Evolutionary conservation across 2,113 vertebrate genomes (phyloP), one percentile per base, ranked within the genome.

Genomic region (Nannospalax galili): DNA sequence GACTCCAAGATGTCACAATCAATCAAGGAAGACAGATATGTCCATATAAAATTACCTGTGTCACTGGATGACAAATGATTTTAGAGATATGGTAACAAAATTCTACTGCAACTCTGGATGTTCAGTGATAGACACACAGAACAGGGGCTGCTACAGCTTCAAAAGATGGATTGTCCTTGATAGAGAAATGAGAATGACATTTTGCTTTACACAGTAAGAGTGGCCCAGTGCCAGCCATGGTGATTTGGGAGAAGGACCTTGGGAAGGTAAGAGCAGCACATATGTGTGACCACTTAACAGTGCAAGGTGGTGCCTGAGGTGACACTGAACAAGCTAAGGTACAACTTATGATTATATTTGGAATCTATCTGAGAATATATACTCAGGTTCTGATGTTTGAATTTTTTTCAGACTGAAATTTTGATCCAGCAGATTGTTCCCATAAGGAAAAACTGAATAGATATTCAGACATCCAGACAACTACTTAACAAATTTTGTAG

Each of bases 371-470:
- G 2, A 72, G 20, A 30, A 73, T 62, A 48, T 80, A 81, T 65
- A 84, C 28, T 80, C 14, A 62, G 37, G 19, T 62, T 87, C 42
- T 48, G 22, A 7, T 87, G 74, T 88, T 58, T 77, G 3, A 40
- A 2, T 28, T 79, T 70, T 93, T 73, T 7, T 26, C 22, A 74
- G 37, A 74, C 14, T 84, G 3, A 92, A 14, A 35, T 7, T 9
- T 6, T 92, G 20, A 95, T 75, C 16, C 17, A 87, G 17, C 4
- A 81, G 52, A 62, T 88, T 42, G 8, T n/a, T 78, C 69, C 37
- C 37, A 79, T 52, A 60, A 60, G 72, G 42, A 87, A 92, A 91
- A 72, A 69, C 92, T n/a, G 73, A 84, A 64, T 77, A 72, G 19
- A 45, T 95, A 94, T 37, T 94, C 15, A 84, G 5, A 80, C 72